These are phyloP conservation scores for Dipus sagitta DNA, from an alignment of 2,797 vertebrate species.

Conservation along the genomic window DNA sequence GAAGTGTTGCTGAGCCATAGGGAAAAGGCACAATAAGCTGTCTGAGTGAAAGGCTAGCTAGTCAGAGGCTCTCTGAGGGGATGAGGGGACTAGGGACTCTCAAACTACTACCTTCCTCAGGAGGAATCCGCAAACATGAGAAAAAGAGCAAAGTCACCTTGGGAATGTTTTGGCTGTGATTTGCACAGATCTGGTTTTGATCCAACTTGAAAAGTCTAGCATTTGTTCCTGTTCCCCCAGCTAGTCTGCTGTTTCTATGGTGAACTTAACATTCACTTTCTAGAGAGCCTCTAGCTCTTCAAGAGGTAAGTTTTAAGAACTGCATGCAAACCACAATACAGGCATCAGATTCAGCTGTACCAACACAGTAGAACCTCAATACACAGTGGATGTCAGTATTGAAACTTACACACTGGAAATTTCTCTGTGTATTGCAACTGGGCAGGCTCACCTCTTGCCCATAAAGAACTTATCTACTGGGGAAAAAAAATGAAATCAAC, in stretches of 20 bases:
- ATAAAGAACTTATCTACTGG: conserved; percentile 37
- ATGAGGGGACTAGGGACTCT: background rate
- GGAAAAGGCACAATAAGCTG: background rate
- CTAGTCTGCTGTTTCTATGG: background rate
- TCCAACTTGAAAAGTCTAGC: conserved; percentile 37
- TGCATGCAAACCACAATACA: background rate
- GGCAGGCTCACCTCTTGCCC: background rate
- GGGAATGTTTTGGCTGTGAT: background rate
- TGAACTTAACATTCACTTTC: background rate
- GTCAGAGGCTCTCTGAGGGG: background rate
- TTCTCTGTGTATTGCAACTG: background rate
- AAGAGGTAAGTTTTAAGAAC: conserved; percentile 42
- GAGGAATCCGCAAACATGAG: background rate
- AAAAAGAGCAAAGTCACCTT: background rate
- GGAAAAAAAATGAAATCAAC: conserved; percentile 36
- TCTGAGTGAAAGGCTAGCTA: background rate
- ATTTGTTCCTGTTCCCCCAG: background rate
- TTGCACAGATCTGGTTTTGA: conserved; percentile 27
- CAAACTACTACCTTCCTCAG: conserved; percentile 5
- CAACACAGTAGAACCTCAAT: background rate
- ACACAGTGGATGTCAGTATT: background rate
- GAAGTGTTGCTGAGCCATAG: background rate
- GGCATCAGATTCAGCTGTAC: conserved; percentile 11
- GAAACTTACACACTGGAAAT: background rate
- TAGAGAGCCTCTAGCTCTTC: background rate